phyloP scores from a whole-genome alignment of 2,888 invertebrate species.

The Arctia plantaginis region DNA sequence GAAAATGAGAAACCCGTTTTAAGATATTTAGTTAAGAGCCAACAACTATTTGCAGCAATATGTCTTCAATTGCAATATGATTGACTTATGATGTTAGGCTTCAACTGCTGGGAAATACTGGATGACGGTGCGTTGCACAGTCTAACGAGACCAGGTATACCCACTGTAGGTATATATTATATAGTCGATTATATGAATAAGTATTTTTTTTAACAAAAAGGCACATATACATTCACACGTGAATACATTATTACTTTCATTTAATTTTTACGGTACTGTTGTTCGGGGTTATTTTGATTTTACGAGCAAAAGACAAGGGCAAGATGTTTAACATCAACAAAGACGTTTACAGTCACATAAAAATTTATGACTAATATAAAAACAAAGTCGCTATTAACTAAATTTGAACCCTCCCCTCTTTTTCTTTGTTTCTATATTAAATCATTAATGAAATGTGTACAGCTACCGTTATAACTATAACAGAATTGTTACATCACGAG shows the following conservation, averaged over 20 bases:
- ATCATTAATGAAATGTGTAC: neutral
- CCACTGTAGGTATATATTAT: neutral
- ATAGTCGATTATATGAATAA: neutral
- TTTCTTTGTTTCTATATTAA: too few species aligned
- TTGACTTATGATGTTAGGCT: conserved; percentile 41
- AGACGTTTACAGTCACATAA: neutral
- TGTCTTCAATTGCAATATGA: conserved; percentile 27
- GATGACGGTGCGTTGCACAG: conserved; percentile 13
- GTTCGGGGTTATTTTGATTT: neutral
- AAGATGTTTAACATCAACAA: neutral
- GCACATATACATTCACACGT: neutral
- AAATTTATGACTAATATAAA: neutral
- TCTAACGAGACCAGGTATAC: too few species aligned
- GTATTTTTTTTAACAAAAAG: neutral
- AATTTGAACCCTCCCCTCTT: neutral
- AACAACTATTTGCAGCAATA: conserved; percentile 22
- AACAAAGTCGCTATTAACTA: neutral
- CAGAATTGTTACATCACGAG: neutral
- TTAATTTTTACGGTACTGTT: neutral
- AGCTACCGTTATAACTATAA: too few species aligned
- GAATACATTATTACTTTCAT: neutral
- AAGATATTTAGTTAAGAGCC: conserved; percentile 10
- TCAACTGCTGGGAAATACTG: conserved; percentile 31
- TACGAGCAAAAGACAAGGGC: neutral
- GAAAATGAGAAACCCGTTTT: conserved; percentile 1